A percentile compares a stretch with the other conserved stretches of the same genome.
These are phyloP conservation scores for Zosterops lateralis DNA, from an alignment of 2,113 vertebrate species.

Conservation along the genomic window DNA sequence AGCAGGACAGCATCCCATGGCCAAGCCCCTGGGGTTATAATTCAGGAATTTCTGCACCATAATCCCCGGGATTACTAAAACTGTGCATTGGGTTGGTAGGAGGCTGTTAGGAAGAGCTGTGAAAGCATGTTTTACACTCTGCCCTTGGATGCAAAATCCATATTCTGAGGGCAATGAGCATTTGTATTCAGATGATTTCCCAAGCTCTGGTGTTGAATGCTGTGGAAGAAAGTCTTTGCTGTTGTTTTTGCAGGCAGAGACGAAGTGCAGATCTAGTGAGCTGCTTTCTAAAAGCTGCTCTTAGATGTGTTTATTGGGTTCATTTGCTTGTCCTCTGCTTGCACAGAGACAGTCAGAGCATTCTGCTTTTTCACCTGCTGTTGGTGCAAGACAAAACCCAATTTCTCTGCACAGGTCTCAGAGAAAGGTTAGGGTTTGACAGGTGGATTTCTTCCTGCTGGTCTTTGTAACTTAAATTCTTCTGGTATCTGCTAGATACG, in stretches of 20 bases:
- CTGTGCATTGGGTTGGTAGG: not conserved
- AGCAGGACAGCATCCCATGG: not conserved
- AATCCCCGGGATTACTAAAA: not conserved
- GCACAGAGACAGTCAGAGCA: not conserved
- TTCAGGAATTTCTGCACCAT: not conserved
- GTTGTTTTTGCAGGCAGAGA: constrained; percentile 6
- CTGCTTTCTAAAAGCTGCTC: not conserved
- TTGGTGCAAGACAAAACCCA: not conserved
- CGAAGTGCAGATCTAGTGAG: not conserved
- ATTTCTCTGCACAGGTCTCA: not conserved
- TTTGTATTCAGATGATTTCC: constrained; percentile 38
- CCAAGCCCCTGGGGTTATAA: not conserved
- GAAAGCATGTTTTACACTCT: not conserved
- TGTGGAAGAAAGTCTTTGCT: not conserved
- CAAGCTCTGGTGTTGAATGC: not conserved
- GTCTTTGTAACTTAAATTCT: not conserved
- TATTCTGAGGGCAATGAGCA: not conserved
- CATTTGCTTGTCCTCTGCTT: not conserved
- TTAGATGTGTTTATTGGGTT: not conserved
- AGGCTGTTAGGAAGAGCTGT: not conserved
- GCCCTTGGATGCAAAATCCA: not conserved
- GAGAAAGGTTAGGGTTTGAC: not conserved
- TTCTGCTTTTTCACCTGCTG: not conserved
- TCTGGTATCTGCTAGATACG: not conserved
- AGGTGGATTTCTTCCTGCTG: not conserved